phyloP scores from a whole-genome alignment of 2,797 vertebrate genomes.

The Enteromius mattozi region DNA sequence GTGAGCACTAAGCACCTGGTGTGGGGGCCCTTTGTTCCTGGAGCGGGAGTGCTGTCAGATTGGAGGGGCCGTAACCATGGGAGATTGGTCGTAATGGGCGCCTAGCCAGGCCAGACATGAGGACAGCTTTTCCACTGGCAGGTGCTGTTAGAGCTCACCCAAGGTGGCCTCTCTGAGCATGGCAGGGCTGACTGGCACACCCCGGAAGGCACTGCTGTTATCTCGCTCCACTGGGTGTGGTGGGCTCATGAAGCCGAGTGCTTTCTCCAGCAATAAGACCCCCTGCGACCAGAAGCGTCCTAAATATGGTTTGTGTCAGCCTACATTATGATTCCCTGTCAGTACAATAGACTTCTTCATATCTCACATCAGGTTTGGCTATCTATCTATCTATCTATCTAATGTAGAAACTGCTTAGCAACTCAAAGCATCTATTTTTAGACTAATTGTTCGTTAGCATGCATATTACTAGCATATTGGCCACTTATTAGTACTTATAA shows the following conservation, averaged over 20 bases:
- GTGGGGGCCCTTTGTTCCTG: constrained; percentile 47
- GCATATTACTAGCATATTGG: background rate
- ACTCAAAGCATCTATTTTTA: background rate
- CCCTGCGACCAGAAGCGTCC: constrained; percentile 16
- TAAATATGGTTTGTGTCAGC: constrained; percentile 49
- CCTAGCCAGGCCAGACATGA: constrained; percentile 46
- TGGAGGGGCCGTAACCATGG: constrained; percentile 43
- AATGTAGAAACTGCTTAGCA: background rate
- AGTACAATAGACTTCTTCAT: background rate
- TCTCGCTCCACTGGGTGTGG: constrained; percentile 50
- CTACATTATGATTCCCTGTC: background rate
- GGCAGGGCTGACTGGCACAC: constrained; percentile 39
- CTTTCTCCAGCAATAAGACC: constrained; percentile 40
- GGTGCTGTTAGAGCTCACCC: constrained; percentile 37
- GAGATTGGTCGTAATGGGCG: constrained; percentile 53
- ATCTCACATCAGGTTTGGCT: background rate
- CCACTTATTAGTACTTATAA: background rate
- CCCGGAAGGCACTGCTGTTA: constrained; percentile 49
- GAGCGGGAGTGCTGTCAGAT: constrained; percentile 42
- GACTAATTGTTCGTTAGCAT: background rate
- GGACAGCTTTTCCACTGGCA: constrained; percentile 38
- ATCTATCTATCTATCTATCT: background rate
- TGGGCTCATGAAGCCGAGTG: constrained; percentile 27
- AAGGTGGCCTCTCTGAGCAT: constrained; percentile 32
- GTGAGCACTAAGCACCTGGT: constrained; percentile 32